Evolutionary conservation across 2,113 vertebrate species (phyloP).

Genomic region (Antennarius striatus): DNA sequence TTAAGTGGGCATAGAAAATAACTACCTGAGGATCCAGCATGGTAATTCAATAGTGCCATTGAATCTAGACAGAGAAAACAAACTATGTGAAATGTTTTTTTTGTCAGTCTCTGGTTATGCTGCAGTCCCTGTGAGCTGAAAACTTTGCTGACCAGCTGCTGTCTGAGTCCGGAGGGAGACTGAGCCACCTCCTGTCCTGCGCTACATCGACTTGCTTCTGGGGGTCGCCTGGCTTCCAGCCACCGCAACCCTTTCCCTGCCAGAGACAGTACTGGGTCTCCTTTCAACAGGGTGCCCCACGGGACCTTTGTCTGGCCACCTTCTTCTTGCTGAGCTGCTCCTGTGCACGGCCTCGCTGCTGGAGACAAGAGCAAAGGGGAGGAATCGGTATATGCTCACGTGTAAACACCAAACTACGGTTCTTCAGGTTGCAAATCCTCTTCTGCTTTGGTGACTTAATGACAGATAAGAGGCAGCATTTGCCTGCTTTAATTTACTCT

Average conservation of each 20-base stretch:
- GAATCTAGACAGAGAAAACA: constrained; percentile 15
- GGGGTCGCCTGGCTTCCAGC: constrained; percentile 34
- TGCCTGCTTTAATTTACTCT: constrained; percentile 5
- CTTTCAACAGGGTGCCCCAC: constrained; percentile 7
- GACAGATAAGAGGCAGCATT: constrained; percentile 3
- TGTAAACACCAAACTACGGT: background rate
- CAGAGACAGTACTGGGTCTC: constrained; percentile 36
- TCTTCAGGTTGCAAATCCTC: background rate
- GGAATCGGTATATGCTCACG: constrained; percentile 1
- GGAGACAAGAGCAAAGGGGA: constrained; percentile 29
- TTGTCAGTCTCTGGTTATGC: constrained; percentile 20
- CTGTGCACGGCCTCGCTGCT: constrained; percentile 48
- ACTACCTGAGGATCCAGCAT: constrained; percentile 24
- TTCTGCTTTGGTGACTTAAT: constrained; percentile 13
- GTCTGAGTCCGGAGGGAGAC: constrained; percentile 21
- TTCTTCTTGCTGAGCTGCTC: constrained; percentile 45
- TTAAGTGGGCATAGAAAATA: constrained; percentile 35
- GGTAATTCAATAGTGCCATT: constrained; percentile 17
- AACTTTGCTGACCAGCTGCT: constrained; percentile 41
- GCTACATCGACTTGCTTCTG: constrained; percentile 27
- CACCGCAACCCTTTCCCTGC: background rate
- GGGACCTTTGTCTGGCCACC: constrained; percentile 41
- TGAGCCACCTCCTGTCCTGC: constrained; percentile 14
- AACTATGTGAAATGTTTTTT: background rate
- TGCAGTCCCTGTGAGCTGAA: constrained; percentile 2